Evolutionary conservation across 2,888 invertebrate species (phyloP).

Genomic region (Heliconius charithonia): DNA sequence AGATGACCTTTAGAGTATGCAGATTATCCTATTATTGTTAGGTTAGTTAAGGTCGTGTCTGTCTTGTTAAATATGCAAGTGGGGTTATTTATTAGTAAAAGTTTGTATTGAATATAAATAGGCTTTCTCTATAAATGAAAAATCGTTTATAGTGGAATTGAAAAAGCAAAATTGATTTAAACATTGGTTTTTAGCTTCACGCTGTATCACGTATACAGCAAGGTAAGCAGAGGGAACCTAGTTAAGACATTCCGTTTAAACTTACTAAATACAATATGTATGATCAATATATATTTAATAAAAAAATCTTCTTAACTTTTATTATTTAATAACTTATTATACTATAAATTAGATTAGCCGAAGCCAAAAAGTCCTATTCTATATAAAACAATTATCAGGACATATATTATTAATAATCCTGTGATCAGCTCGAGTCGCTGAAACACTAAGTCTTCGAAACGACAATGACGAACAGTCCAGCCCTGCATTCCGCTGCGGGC

Average conservation of each 20-base stretch:
- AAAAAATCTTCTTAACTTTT: too few relatives aligned
- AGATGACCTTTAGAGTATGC: constrained; percentile 25
- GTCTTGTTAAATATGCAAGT: constrained; percentile 40
- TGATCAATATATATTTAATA: too few relatives aligned
- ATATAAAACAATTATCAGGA: neutral
- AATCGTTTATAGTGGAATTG: neutral
- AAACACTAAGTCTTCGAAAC: constrained; percentile 36
- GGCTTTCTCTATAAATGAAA: neutral
- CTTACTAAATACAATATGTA: too few relatives aligned
- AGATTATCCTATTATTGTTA: constrained; percentile 30
- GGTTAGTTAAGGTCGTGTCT: constrained; percentile 22
- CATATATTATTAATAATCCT: neutral
- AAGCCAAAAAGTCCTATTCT: neutral
- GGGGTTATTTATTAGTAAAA: constrained; percentile 27
- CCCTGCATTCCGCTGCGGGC: constrained; percentile 54
- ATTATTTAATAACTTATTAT: too few relatives aligned
- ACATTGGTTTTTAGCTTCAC: too few relatives aligned
- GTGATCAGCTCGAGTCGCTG: constrained; percentile 36
- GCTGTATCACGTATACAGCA: too few relatives aligned
- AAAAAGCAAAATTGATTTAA: too few relatives aligned
- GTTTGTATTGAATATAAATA: neutral
- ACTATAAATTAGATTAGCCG: neutral
- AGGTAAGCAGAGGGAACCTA: too few relatives aligned
- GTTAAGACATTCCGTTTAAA: too few relatives aligned
- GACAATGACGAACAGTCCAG: constrained; percentile 30